phyloP scores from a whole-genome alignment of 2,113 vertebrate species.

The Rhabdomys dilectus region DNA sequence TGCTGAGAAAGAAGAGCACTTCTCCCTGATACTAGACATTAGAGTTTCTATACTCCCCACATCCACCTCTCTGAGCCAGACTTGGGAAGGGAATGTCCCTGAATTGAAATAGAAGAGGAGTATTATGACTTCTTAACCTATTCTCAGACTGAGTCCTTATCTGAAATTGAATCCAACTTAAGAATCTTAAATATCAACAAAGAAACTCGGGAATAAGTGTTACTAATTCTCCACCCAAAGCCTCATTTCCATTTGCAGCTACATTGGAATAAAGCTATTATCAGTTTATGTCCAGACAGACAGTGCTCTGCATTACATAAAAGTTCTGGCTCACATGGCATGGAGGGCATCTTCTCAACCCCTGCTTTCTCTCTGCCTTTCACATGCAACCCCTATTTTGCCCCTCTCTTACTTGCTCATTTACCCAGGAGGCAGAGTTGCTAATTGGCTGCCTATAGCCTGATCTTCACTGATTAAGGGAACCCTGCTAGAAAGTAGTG shows the following conservation, averaged over 20 bases:
- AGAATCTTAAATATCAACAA: conserved; percentile 67
- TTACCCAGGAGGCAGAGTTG: neutral
- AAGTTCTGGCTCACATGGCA: neutral
- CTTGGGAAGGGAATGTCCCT: conserved; percentile 31
- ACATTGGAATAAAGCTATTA: conserved; percentile 34
- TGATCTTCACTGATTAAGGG: neutral
- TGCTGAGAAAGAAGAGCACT: neutral
- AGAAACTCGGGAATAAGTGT: conserved; percentile 48
- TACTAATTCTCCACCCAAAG: conserved; percentile 55
- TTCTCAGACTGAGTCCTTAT: conserved; percentile 52
- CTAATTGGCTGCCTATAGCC: neutral
- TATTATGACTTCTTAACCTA: conserved; percentile 51
- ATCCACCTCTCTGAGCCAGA: conserved; percentile 30
- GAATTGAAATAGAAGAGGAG: conserved; percentile 33
- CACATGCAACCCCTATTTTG: neutral
- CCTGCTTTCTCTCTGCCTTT: neutral
- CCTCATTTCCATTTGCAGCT: conserved; percentile 41
- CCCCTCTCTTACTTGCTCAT: neutral
- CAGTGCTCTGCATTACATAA: neutral
- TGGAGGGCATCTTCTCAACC: conserved; percentile 9
- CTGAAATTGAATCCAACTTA: conserved; percentile 70
- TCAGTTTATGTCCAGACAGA: conserved; percentile 3
- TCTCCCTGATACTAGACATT: neutral
- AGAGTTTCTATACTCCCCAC: neutral
- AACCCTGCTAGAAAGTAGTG: neutral